Base-by-base conservation (phyloP, 2,113 vertebrate genomes). In the Myotis lucifugus region DNA sequence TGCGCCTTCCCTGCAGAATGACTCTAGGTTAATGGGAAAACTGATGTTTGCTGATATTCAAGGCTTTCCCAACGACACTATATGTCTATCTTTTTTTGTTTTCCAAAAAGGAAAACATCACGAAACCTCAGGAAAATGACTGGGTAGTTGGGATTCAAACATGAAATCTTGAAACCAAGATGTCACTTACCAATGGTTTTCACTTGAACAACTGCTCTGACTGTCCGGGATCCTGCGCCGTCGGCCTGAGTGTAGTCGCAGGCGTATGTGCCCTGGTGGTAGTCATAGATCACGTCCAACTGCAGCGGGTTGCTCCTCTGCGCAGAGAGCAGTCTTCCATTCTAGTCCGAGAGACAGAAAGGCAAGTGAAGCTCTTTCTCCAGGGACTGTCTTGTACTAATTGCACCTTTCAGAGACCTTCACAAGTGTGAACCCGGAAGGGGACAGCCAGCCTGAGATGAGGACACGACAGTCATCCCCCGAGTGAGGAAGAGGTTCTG, bases 231-330 rank as follows among this genome's bases (percentile, higher is more conserved):
- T 4, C 97, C 96, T 70, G 73, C 90, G 8, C 96, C 96, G 29
- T 98, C 98, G 40, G 21, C 48, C 1, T 97, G 50, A 12, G 85
- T 93, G 32, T 98, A 98, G 90, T 99, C 99, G 96, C 99, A 99
- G 23, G 98, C 98, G 3, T 98, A 99, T 0, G 69, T 95, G 56
- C 98, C 98, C 37, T 84, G 9, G 90, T 99, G 97, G n/a, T 1
- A 0, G 6, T 72, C 0, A 13, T 90, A 96, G 66, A 98, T 96
- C 21, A 48, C 14, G 29, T 67, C 76, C 74, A 99, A 87, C 11
- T 25, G 0, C 10, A 99, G 96, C 32, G 64, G 13, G 27, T 97
- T 98, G 0, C 81, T 91, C 40, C 15, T 96, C 92, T 93, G 29
- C 40, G 79, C 3, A 64, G 48, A 88, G 87, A 98, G n/a, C 64